Evolutionary conservation across 1,140 invertebrate genomes (phyloP).

Genomic region (Yoshiicerus persimilis): DNA sequence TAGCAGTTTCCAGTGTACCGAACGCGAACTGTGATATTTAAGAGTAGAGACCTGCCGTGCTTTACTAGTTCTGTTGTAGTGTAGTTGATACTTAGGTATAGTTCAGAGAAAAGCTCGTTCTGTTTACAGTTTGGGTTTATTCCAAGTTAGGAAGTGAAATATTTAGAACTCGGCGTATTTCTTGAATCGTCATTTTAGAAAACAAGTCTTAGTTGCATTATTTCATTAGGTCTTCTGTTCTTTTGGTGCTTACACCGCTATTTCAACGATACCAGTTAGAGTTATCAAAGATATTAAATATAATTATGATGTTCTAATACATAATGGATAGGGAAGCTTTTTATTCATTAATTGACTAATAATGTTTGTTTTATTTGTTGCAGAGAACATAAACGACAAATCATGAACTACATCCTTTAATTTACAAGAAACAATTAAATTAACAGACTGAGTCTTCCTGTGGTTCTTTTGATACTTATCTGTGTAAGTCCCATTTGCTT

Average conservation of each 20-base stretch:
- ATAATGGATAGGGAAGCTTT: too few relatives aligned
- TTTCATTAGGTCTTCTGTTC: neutral
- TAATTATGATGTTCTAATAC: too few relatives aligned
- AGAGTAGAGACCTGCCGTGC: too few relatives aligned
- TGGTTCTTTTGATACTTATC: neutral
- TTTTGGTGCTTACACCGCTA: neutral
- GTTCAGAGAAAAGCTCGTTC: neutral
- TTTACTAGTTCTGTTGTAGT: neutral
- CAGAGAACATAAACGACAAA: neutral
- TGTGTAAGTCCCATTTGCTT: neutral
- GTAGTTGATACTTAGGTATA: neutral
- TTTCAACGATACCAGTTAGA: too few relatives aligned
- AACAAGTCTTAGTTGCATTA: neutral
- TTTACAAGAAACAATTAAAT: neutral
- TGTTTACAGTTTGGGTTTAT: constrained; percentile 18
- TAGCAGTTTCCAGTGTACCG: neutral
- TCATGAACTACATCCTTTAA: neutral
- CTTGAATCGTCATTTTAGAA: neutral
- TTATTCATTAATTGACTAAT: too few relatives aligned
- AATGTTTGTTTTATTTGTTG: neutral
- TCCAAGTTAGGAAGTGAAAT: constrained; percentile 30
- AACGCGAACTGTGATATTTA: neutral
- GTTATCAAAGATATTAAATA: neutral
- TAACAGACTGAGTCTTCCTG: neutral
- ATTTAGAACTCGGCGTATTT: neutral